Evolutionary conservation across 37 sponge, comb jelly and placozoan genomes (phyloP).

Genomic region (Corticium candelabrum): DNA sequence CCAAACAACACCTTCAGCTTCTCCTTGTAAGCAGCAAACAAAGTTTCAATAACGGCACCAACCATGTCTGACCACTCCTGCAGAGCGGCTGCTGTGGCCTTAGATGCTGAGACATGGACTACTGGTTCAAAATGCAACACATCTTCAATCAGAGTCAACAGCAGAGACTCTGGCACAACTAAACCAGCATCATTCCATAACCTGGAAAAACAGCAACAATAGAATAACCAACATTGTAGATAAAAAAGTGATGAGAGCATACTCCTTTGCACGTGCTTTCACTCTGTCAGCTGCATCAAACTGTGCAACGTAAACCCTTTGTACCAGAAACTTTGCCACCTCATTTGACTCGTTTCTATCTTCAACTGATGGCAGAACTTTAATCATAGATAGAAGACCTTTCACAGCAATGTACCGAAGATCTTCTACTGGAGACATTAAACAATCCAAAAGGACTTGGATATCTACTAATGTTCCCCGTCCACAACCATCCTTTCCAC

Average conservation of each 20-base stretch:
- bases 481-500: neutral
- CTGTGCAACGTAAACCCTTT: neutral
- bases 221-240: too few species aligned
- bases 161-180: neutral
- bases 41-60: constrained; percentile 6
- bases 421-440: neutral
- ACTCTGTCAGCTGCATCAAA: neutral
- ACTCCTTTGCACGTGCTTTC: too few species aligned
- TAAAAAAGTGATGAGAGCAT: too few species aligned
- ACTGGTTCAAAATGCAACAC: neutral
- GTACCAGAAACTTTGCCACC: neutral
- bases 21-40: constrained; percentile 23
- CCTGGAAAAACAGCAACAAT: too few species aligned
- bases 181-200: neutral
- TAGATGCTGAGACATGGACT: constrained; percentile 31
- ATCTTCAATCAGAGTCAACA: neutral
- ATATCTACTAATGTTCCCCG: neutral
- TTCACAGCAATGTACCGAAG: neutral
- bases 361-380: neutral
- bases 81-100: constrained; percentile 35
- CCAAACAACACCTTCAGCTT: constrained; percentile 15
- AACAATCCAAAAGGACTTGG: neutral
- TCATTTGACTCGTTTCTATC: too few species aligned
- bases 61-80: constrained; percentile 7
- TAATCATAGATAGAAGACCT: neutral